A percentile compares a stretch with the other conserved stretches of the same genome.
Evolutionary conservation across 2,113 vertebrate species (phyloP).

Genomic region (Malaclemys terrapin): DNA sequence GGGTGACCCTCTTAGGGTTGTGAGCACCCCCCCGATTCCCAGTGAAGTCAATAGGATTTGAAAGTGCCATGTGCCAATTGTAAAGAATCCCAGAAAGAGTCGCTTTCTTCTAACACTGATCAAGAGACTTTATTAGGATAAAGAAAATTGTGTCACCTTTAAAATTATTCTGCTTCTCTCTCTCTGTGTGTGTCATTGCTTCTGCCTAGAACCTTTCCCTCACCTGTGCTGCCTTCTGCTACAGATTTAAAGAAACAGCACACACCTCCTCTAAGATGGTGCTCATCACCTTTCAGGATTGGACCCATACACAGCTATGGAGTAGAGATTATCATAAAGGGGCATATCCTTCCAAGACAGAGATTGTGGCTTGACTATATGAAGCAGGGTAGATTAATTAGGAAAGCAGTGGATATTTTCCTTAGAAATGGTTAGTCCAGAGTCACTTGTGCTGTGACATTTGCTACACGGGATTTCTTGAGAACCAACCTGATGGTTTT

Average conservation of each 20-base stretch:
- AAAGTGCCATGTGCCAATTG: not conserved
- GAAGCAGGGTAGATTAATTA: constrained; percentile 10
- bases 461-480: constrained; percentile 23
- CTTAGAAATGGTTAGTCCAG: not conserved
- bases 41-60: not conserved
- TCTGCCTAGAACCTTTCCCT: not conserved
- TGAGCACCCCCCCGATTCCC: not conserved
- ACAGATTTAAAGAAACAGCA: not conserved
- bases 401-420: not conserved
- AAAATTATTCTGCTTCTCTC: not conserved
- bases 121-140: not conserved
- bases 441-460: not conserved
- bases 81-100: not conserved
- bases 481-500: constrained; percentile 23
- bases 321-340: not conserved
- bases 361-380: not conserved
- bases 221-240: not conserved
- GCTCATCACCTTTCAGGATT: not conserved
- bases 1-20: not conserved
- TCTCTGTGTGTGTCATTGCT: too few species aligned
- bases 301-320: not conserved
- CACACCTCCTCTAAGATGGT: not conserved
- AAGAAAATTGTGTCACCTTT: not conserved
- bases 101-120: not conserved
- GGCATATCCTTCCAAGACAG: not conserved